A percentile compares a stretch with the other conserved stretches of the same genome.
Conservation (phyloP, 2,113 vertebrate species). For the Oreochromis tanganicae region DNA sequence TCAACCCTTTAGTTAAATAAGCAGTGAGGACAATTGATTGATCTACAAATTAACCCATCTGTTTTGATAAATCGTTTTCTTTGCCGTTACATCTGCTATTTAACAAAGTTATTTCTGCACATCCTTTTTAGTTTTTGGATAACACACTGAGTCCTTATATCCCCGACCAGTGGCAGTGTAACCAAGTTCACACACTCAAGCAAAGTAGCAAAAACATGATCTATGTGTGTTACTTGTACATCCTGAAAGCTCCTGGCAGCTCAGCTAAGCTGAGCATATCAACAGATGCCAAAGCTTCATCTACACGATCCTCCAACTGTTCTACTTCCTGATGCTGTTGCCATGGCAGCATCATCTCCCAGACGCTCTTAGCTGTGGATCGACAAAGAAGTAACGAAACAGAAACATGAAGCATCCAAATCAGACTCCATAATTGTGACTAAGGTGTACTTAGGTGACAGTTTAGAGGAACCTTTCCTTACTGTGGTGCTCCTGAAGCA, state of each 20-base stretch:
- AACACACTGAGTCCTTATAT: not conserved
- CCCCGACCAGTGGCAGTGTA: not conserved
- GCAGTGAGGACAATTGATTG: not conserved
- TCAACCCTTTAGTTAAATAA: not conserved
- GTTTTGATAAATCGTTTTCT: not conserved
- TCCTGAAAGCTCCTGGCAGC: conserved; percentile 69
- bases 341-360: conserved; percentile 56
- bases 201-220: not conserved
- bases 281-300: conserved; percentile 52
- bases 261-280: conserved; percentile 60
- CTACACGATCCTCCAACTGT: conserved; percentile 45
- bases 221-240: conserved; percentile 61
- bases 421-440: not conserved
- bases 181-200: not conserved
- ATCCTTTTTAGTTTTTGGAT: not conserved
- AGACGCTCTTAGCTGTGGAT: conserved; percentile 46
- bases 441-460: not conserved
- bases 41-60: not conserved
- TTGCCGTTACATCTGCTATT: not conserved
- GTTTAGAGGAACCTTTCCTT: not conserved
- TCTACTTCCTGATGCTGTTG: conserved; percentile 53
- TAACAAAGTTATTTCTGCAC: not conserved
- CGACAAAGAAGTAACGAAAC: not conserved
- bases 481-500: conserved; percentile 69
- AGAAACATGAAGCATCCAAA: not conserved